Base-by-base conservation (phyloP, 2,888 invertebrate species). In the Cephus runcator region DNA sequence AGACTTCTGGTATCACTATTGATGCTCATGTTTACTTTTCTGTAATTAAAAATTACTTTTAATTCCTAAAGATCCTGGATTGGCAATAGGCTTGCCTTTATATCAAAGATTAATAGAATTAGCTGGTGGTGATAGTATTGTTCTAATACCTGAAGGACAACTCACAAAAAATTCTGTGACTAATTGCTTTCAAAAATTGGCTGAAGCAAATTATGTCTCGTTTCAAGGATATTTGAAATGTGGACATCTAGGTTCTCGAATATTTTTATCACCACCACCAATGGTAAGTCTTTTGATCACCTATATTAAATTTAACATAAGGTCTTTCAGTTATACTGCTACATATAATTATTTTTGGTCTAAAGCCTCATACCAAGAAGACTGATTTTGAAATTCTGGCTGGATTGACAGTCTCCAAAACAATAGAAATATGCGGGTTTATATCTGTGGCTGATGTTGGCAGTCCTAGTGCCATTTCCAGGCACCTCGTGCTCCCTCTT, bases 401-500 rank as follows among this genome's bases (percentile, higher is more conserved):
- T 81, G 94, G 92, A 79, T 93, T 92, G 90, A 94, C 93, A 81
- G 93, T 98, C 76, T 94, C 96, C 0, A 95, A 95, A 79, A 94
- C 94, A 76, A 93, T 98, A 77, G 96, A 96, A 89, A 95, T 98
- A 31, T 95, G 97, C 88, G 98, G 98, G 0, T 98, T 98, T 89
- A 92, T 99, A 76, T 94, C 96, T n/a, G 95, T 97, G 12, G 94
- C 95, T 4, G 98, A 98, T 89, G 95, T 98, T 76, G 94, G 95
- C 87, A 98, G 98, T 79, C 98, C 98, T 3, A 97, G 97, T 88
- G 96, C 97, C 3, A 93, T 98, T 80, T 98, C 98, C 81, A 94
- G 98, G 69, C 98, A 99, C 92, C 93, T 98, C 80, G 95, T 99
- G 11, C 93, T 98, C 83, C 97, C 98, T 0, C 94, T 95, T 34